Evolutionary conservation across 2,797 vertebrate genomes (phyloP), one percentile per base, ranked within the genome.

Genomic region (Phylloscopus collybita): DNA sequence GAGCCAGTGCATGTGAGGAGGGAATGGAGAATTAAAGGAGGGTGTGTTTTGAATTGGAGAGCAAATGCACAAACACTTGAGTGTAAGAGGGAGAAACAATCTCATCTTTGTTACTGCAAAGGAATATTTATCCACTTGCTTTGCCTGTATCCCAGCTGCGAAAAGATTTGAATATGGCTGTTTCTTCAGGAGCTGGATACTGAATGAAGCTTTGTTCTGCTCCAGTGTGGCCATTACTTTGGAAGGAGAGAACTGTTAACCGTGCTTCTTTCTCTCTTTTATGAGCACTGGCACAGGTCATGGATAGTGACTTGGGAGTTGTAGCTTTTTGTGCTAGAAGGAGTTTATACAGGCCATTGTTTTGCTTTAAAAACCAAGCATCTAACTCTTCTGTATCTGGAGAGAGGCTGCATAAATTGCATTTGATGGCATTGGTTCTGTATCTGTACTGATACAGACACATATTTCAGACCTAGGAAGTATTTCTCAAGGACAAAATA

Each of bases 191-290:
- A 70, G 16, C 49, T 60, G 26, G 9, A 5, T 22, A 3, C 22
- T 18, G 44, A 64, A 23, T 1, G 1, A 34, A 72, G 64, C 50
- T 69, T 32, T 59, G 44, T 17, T 70, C 27, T 76, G 86, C 36
- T 8, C 10, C 44, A 34, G 10, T 0, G 1, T 56, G 72, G 45
- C 57, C 3, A 0, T 30, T 32, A 1, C 13, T 13, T 3, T 54
- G 57, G 56, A 54, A 70, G 50, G 44, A 47, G 22, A 73, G 19
- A 11, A 8, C n/a, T 71, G 30, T 11, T 64, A 3, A 1, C 5
- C 20, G 10, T 27, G 25, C 20, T 45, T 45, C 45, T 11, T 78
- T 76, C 22, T 78, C 1, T 60, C 19, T 47, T 36, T 14, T 32
- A 26, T 6, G 26, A 45, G 13, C 23, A 9, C 17, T 23, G 36